Percentiles rank a stretch among this genome's conserved stretches.
Evolutionary conservation across 2,113 vertebrate species (phyloP).

Genomic region (Prionailurus bengalensis): DNA sequence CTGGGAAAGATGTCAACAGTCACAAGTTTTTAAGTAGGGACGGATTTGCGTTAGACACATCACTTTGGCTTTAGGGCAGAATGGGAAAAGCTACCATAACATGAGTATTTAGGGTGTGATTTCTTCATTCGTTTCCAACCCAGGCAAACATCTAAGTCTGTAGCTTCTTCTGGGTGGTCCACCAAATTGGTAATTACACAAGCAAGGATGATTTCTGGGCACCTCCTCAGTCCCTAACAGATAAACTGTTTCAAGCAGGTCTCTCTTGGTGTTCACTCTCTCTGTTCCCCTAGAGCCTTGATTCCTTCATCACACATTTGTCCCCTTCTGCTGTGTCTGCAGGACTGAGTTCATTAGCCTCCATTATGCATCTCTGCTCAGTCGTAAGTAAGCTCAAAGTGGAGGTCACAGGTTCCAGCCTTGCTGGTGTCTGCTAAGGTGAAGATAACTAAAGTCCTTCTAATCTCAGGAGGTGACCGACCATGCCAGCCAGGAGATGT

Average conservation of each 20-base stretch:
- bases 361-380: slow-evolving; percentile 83
- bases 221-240: slow-evolving; percentile 7
- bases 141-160: not conserved
- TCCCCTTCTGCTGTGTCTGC: slow-evolving; percentile 27
- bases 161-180: not conserved
- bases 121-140: slow-evolving; percentile 31
- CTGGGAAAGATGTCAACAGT: not conserved
- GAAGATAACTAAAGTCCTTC: slow-evolving; percentile 86
- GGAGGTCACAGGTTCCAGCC: slow-evolving; percentile 84
- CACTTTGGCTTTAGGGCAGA: not conserved
- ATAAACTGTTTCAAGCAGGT: not conserved
- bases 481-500: not conserved
- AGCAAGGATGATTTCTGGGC: not conserved
- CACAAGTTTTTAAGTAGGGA: not conserved
- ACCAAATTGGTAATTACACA: not conserved
- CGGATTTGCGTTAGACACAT: not conserved
- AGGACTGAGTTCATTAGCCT: slow-evolving; percentile 72
- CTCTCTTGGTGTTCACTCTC: not conserved
- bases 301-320: not conserved
- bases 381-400: slow-evolving; percentile 76
- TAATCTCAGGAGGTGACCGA: slow-evolving; percentile 69
- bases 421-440: slow-evolving; percentile 80
- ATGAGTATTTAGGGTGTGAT: not conserved
- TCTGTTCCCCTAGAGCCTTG: not conserved
- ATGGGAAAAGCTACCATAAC: not conserved